Evolutionary conservation across 2,113 vertebrate species (phyloP).

Genomic region (Labrus mixtus): DNA sequence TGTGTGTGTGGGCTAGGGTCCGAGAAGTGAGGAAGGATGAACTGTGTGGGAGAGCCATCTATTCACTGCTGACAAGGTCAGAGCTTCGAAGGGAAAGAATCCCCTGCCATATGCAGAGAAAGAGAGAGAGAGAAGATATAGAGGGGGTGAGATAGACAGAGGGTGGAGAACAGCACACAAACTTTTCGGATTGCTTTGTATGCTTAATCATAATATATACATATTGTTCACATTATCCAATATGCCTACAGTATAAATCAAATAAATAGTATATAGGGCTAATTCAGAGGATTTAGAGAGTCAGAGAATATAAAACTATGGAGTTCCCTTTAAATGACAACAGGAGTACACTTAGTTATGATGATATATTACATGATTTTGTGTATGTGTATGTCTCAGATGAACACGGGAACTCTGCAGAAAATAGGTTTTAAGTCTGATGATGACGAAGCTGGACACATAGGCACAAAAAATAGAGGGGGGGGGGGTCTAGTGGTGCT

Average conservation of each 20-base stretch:
- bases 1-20: conserved; percentile 72
- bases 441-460: conserved; percentile 54
- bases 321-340: background rate
- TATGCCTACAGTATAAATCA: background rate
- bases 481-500: conserved; percentile 74
- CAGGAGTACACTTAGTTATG: background rate
- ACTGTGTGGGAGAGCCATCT: conserved; percentile 87
- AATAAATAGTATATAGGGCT: background rate
- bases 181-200: conserved; percentile 35
- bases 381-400: background rate
- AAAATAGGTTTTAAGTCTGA: conserved; percentile 27
- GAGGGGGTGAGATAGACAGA: conserved; percentile 60
- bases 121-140: conserved; percentile 54
- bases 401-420: conserved; percentile 25
- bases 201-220: conserved; percentile 4
- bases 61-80: conserved; percentile 88
- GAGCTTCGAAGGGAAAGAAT: conserved; percentile 82
- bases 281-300: background rate
- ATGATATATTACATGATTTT: background rate
- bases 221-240: background rate
- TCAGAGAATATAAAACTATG: no score
- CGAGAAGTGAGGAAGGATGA: conserved; percentile 85
- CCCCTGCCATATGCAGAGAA: conserved; percentile 81
- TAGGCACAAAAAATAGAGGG: conserved; percentile 36
- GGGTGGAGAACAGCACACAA: conserved; percentile 51